phyloP scores from a whole-genome alignment of 2,888 invertebrate genomes.

The Eristalis arbustorum region DNA sequence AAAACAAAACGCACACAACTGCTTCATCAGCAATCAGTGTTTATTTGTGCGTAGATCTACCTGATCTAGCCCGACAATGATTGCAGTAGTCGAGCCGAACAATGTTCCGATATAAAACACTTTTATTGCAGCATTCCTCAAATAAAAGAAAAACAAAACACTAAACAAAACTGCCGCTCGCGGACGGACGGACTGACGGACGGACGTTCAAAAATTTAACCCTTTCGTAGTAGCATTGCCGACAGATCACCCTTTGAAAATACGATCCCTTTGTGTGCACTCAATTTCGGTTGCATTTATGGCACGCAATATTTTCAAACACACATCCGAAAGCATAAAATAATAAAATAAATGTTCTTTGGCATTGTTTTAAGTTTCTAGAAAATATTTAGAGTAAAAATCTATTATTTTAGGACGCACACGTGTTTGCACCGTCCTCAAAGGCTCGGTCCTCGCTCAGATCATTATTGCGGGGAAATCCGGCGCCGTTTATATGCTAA shows the following conservation, averaged over 20 bases:
- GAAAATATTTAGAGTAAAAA: neutral
- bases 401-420: neutral
- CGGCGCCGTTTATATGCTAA: constrained; percentile 35
- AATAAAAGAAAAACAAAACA: neutral
- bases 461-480: constrained; percentile 21
- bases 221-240: constrained; percentile 7
- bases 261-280: constrained; percentile 1
- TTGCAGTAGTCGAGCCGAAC: constrained; percentile 17
- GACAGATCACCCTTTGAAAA: neutral
- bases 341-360: constrained; percentile 27
- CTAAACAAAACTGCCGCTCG: neutral
- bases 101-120: constrained; percentile 5
- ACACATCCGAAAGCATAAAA: constrained; percentile 7
- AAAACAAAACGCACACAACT: neutral
- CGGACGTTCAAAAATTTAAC: neutral
- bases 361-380: neutral
- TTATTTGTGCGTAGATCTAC: neutral
- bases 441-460: neutral
- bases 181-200: neutral
- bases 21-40: neutral
- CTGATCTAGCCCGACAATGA: constrained; percentile 2
- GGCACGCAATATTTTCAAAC: constrained; percentile 5
- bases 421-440: neutral
- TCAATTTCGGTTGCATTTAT: constrained; percentile 19
- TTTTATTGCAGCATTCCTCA: constrained; percentile 24